Conservation (phyloP, 2,113 vertebrate genomes). For the Lagopus muta region DNA sequence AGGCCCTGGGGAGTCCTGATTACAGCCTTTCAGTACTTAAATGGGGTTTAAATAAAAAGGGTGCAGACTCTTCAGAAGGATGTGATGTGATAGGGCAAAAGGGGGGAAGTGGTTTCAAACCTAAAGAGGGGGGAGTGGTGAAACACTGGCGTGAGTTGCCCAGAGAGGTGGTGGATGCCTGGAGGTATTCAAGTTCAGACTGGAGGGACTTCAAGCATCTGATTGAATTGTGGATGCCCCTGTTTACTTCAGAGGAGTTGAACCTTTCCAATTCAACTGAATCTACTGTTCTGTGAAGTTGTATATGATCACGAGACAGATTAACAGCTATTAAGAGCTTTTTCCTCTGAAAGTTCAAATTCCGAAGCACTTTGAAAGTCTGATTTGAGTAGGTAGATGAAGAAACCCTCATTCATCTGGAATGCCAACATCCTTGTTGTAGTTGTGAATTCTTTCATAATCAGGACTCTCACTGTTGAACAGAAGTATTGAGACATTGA, state of each 20-base stretch:
- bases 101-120: neutral
- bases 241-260: neutral
- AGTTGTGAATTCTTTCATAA: constrained; percentile 70
- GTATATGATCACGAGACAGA: neutral
- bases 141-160: neutral
- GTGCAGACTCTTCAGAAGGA: too few species aligned
- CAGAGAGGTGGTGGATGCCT: neutral
- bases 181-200: neutral
- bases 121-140: neutral
- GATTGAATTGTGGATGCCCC: neutral
- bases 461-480: constrained; percentile 46
- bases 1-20: neutral
- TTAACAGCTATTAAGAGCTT: neutral
- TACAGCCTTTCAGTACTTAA: neutral
- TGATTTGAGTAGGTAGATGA: neutral
- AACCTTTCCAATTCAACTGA: neutral
- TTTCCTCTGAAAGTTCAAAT: neutral
- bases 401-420: neutral
- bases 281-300: neutral
- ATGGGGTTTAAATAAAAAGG: neutral
- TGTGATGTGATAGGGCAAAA: neutral
- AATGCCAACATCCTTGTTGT: neutral
- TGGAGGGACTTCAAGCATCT: neutral
- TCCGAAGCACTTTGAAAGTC: neutral
- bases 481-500: constrained; percentile 48